These are phyloP conservation scores for Pelvicachromis taeniatus DNA, from an alignment of 2,113 vertebrate species.

Conservation along the genomic window DNA sequence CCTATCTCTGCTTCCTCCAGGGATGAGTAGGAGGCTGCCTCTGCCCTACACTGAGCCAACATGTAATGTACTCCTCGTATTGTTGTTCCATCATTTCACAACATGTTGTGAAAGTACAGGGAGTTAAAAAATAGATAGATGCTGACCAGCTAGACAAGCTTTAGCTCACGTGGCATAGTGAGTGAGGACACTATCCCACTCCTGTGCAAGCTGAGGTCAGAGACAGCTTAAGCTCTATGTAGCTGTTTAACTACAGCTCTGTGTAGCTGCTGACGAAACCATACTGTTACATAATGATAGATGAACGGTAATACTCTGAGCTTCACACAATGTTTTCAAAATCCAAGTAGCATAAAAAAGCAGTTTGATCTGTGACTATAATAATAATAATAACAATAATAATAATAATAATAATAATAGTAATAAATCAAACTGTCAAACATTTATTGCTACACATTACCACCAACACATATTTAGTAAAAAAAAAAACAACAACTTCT, in stretches of 20 bases:
- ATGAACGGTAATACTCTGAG: background rate
- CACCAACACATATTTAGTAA: background rate
- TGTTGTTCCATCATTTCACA: conserved; percentile 33
- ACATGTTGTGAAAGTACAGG: conserved; percentile 19
- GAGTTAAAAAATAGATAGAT: background rate
- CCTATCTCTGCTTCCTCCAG: background rate
- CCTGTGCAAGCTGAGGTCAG: background rate
- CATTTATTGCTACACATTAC: background rate
- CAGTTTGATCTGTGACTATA: background rate
- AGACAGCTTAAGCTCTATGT: background rate
- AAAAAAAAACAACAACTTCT: background rate
- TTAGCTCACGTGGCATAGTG: background rate
- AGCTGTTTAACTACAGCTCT: background rate
- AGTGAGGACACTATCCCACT: background rate
- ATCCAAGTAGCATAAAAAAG: background rate
- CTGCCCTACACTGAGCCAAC: conserved; percentile 3
- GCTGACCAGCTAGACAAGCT: background rate
- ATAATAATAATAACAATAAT: background rate
- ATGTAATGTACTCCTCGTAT: conserved; percentile 8
- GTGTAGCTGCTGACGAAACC: background rate
- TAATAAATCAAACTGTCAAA: background rate
- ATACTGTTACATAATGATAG: background rate
- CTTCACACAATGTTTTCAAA: background rate
- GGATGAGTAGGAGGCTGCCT: conserved; percentile 43
- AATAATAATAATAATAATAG: too few species aligned